These are phyloP conservation scores for Amphipyra tragopoginis DNA, from an alignment of 2,888 invertebrate genomes.

Conservation along the genomic window DNA sequence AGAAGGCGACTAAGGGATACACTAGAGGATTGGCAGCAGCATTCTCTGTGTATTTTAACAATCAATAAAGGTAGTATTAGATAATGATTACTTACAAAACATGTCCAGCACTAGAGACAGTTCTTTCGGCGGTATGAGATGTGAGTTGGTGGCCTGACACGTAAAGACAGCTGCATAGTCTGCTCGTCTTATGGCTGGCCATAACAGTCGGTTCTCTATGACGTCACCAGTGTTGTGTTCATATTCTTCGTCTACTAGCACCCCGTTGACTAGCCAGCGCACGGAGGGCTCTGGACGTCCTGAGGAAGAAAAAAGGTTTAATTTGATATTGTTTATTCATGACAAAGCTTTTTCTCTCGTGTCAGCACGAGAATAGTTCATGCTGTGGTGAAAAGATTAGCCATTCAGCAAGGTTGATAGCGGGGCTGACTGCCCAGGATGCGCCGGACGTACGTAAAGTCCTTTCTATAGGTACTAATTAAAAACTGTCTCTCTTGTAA, in stretches of 20 bases:
- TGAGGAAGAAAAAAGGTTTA: conserved; percentile 65
- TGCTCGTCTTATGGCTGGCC: conserved; percentile 93
- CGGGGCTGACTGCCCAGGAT: too few relatives aligned
- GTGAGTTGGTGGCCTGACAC: conserved; percentile 96
- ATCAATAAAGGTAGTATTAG: too few relatives aligned
- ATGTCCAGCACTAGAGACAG: conserved; percentile 94
- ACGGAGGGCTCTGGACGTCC: conserved; percentile 95
- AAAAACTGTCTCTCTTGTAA: too few relatives aligned
- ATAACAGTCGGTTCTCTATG: conserved; percentile 94
- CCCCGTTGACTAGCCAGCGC: conserved; percentile 95
- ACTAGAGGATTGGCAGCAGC: too few relatives aligned
- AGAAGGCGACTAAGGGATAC: too few relatives aligned
- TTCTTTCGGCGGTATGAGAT: conserved; percentile 94
- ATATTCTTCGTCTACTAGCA: conserved; percentile 94
- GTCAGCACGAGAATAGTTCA: too few relatives aligned
- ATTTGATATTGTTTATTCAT: neutral
- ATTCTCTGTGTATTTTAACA: too few relatives aligned
- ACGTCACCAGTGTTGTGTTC: conserved; percentile 96
- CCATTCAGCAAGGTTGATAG: too few relatives aligned
- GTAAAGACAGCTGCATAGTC: conserved; percentile 96
- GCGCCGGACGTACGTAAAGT: too few relatives aligned
- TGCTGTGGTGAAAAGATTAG: too few relatives aligned
- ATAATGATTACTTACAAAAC: conserved; percentile 91
- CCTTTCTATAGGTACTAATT: too few relatives aligned
- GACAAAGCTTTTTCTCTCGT: too few relatives aligned